A percentile compares a stretch with the other conserved stretches of the same genome.
These are phyloP conservation scores for Coleophora flavipennella DNA, from an alignment of 2,888 invertebrate species.

Conservation along the genomic window DNA sequence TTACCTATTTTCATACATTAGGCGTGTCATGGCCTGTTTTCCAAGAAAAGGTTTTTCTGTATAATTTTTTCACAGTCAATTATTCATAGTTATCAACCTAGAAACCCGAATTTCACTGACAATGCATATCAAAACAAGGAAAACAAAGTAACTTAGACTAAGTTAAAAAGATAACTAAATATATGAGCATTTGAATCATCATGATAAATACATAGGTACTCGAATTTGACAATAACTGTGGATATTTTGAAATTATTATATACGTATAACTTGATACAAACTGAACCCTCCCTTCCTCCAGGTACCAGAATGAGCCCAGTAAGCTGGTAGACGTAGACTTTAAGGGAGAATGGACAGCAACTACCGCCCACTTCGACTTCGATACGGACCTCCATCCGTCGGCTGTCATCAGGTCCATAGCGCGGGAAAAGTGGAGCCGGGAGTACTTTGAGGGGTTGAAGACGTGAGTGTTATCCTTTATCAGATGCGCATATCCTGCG, in stretches of 20 bases:
- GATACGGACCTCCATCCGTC: conserved; percentile 79
- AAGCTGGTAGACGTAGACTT: conserved; percentile 73
- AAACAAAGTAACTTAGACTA: too few species aligned
- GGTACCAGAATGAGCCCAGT: conserved; percentile 59
- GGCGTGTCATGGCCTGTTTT: too few species aligned
- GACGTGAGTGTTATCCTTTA: conserved; percentile 53
- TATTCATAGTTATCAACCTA: too few species aligned
- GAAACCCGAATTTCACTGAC: too few species aligned
- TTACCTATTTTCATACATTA: too few species aligned
- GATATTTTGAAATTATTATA: background rate
- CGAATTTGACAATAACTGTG: background rate
- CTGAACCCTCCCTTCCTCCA: conserved; percentile 22
- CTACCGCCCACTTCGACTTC: conserved; percentile 78
- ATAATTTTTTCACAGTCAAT: too few species aligned
- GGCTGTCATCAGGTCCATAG: conserved; percentile 80
- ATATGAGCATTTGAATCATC: too few species aligned
- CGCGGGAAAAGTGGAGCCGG: conserved; percentile 81
- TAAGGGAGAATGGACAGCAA: conserved; percentile 75
- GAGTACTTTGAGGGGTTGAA: conserved; percentile 77
- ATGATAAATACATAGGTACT: background rate
- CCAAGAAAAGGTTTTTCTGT: too few species aligned
- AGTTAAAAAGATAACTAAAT: too few species aligned
- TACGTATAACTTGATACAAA: too few species aligned
- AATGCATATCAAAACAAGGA: too few species aligned
- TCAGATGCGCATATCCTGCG: too few species aligned